These are phyloP conservation scores for Glandiceps talaboti DNA, from an alignment of 53 echinoderm and acorn worm genomes.

Conservation along the genomic window DNA sequence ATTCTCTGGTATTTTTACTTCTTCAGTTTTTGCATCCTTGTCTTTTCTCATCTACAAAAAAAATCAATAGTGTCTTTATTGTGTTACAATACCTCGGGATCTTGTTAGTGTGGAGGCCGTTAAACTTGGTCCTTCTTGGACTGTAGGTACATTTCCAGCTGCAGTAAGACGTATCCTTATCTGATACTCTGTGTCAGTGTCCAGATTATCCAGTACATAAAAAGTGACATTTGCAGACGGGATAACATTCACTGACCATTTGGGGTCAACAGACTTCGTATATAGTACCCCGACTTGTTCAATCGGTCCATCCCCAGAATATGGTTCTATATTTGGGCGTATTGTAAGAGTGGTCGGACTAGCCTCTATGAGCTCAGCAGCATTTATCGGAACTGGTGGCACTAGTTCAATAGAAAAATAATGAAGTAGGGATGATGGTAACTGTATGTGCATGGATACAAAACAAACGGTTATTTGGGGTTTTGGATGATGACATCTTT, in stretches of 20 bases:
- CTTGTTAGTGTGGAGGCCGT: background rate
- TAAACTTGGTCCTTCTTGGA: background rate
- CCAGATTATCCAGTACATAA: slow-evolving; percentile 15
- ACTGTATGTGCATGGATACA: too few species aligned
- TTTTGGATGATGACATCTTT: too few species aligned
- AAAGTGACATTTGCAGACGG: background rate
- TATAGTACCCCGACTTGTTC: slow-evolving; percentile 27
- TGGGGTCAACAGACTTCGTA: slow-evolving; percentile 4
- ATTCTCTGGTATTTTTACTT: too few species aligned
- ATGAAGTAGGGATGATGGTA: too few species aligned
- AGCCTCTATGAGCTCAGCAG: slow-evolving; percentile 10
- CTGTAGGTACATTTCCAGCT: slow-evolving; percentile 16
- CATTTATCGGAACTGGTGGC: slow-evolving; percentile 33
- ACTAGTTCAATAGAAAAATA: too few species aligned
- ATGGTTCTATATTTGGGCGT: slow-evolving; percentile 22
- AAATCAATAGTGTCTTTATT: too few species aligned
- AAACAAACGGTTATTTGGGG: too few species aligned
- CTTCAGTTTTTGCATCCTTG: too few species aligned
- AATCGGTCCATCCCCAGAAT: slow-evolving; percentile 57
- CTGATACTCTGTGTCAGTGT: slow-evolving; percentile 31
- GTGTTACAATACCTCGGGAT: too few species aligned
- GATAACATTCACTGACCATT: slow-evolving; percentile 18
- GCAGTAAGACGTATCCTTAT: slow-evolving; percentile 50
- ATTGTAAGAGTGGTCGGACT: slow-evolving; percentile 15
- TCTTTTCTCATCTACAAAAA: too few species aligned